Conservation (phyloP, 64 coral and sea anemone genomes). For the Montipora foliosa region DNA sequence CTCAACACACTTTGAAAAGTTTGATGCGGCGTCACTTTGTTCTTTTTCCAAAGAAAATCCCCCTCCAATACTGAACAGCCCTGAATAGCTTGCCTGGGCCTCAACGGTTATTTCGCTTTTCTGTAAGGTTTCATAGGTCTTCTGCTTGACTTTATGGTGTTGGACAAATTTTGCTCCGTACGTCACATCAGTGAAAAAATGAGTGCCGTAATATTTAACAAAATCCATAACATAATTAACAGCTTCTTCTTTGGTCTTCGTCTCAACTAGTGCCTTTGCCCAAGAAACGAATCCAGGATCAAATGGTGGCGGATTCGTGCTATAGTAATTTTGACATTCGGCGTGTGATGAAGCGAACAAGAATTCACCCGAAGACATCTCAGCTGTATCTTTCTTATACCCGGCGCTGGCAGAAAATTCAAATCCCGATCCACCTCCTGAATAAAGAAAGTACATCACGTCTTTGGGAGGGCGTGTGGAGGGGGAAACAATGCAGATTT, state of each 20-base stretch:
- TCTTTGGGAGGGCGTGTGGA: no score
- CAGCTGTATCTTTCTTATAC: not conserved
- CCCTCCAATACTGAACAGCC: slow-evolving; percentile 51
- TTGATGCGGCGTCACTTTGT: slow-evolving; percentile 55
- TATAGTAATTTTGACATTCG: slow-evolving; percentile 25
- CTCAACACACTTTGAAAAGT: slow-evolving; percentile 42
- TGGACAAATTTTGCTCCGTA: slow-evolving; percentile 39
- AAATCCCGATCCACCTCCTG: slow-evolving; percentile 45
- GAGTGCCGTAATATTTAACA: slow-evolving; percentile 52
- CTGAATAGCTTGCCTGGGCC: slow-evolving; percentile 66
- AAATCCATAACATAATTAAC: not conserved
- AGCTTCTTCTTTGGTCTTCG: not conserved
- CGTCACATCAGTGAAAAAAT: slow-evolving; percentile 44
- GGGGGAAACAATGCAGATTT: no score
- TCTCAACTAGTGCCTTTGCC: not conserved
- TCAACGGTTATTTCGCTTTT: slow-evolving; percentile 13
- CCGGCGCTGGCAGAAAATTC: slow-evolving; percentile 58
- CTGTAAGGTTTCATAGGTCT: not conserved
- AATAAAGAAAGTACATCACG: not conserved
- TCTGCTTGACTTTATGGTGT: slow-evolving; percentile 13
- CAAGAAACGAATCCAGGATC: not conserved
- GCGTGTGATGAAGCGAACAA: slow-evolving; percentile 11
- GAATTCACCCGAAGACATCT: slow-evolving; percentile 34
- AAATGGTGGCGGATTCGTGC: slow-evolving; percentile 34
- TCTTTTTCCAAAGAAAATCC: slow-evolving; percentile 58